Conservation (phyloP, 2,113 vertebrate species). For the Elephantulus edwardii region DNA sequence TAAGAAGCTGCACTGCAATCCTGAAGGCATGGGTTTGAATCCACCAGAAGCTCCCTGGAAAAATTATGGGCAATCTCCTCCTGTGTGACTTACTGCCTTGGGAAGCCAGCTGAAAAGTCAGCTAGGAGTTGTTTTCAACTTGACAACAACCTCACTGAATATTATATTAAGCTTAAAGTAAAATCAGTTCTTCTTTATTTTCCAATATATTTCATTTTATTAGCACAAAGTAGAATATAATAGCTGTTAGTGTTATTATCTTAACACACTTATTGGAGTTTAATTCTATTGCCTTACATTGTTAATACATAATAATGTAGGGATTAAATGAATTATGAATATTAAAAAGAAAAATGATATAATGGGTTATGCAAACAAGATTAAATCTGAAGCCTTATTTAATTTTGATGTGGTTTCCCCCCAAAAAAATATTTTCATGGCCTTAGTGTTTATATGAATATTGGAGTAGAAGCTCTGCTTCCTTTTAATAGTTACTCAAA, state of each 20-base stretch:
- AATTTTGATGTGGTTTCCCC: background rate
- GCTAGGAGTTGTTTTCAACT: too few relatives aligned
- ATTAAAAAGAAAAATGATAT: background rate
- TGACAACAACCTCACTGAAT: too few relatives aligned
- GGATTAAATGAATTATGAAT: background rate
- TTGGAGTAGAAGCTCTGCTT: background rate
- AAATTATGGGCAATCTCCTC: too few relatives aligned
- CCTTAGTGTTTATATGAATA: background rate
- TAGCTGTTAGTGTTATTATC: accelerated
- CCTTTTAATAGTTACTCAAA: background rate
- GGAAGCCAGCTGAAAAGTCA: too few relatives aligned
- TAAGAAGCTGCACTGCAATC: too few relatives aligned
- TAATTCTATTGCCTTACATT: background rate
- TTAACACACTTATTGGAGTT: background rate
- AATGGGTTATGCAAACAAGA: background rate
- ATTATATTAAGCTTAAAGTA: too few relatives aligned
- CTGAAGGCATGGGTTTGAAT: too few relatives aligned
- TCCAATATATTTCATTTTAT: background rate
- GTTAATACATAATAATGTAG: background rate
- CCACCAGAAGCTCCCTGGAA: too few relatives aligned
- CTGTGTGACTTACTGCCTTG: too few relatives aligned
- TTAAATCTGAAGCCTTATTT: background rate
- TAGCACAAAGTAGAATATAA: background rate
- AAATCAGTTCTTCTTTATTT: background rate
- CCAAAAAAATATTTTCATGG: background rate